Evolutionary conservation across 2,888 invertebrate genomes (phyloP), one percentile per base, ranked within the genome.

Genomic region (Eledona agricola): DNA sequence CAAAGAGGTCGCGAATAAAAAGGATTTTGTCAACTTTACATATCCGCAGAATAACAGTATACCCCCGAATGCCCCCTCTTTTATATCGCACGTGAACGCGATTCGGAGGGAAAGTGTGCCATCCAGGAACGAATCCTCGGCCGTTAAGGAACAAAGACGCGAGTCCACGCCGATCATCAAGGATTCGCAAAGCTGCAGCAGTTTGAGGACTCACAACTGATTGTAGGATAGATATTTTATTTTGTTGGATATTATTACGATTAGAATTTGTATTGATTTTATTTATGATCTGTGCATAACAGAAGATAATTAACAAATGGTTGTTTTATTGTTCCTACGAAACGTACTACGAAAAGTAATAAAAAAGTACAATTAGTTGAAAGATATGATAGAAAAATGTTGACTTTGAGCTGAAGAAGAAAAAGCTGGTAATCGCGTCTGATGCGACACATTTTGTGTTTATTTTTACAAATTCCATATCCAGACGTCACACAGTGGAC

Each of bases 1-100:
- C 65, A 87, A 87, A 77, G 87, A 87, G 67, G 87, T 84, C 2
- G 83, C 87, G 5, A 87, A 87, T 66, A 87, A 85, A 54, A 77
- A 76, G 49, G 77, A 77, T 45, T 74, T 77, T 47, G 42, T 65
- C 5, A 61, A 73, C 71, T 54, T 79, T 73, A 35, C 47, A 63
- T 76, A 60, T 57, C 62, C 38, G 53, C 75, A 64, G 12, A 58
- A 51, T 37, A 57, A 56, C 34, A 49, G 49, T 29, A 42, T 59
- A 7, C 42, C 63, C 9, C 60, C 64, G 9, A 57, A 69, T 2
- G 57, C 72, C 10, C 71, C 74, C n/a, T 71, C 76, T 4, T 77
- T 77, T 52, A 71, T 76, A 13, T 77, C 77, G 1, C 77, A 77
- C 58, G 71, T 77, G 37, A 73, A 71, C 34, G 57, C 66, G 1